Base-by-base conservation (phyloP, 2,888 invertebrate genomes). In the Dicyrtoma fusca region DNA sequence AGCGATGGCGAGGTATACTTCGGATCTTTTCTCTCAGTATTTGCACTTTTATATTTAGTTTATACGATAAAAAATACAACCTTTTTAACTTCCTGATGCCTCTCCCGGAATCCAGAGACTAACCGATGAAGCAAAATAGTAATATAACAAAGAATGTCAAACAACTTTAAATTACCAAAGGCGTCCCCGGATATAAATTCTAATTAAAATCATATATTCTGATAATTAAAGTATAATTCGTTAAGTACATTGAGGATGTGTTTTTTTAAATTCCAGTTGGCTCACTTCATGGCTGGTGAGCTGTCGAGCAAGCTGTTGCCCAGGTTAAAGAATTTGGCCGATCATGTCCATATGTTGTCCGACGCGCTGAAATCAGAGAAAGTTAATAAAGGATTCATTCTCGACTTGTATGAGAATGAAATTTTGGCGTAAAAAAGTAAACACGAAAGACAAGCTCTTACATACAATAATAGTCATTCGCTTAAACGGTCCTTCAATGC, bases 321-420 rank as follows among this genome's bases (percentile, higher is more conserved):
- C n/a, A 70, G 75, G 13, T 71, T 80, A 42, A 77, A 79, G 69
- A 72, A 76, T 69, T 61, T 79, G 51, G 74, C 79, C 19, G 75
- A 76, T 19, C 75, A 80, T 55, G 76, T 77, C 45, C 75, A 77
- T 51, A 70, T 73, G 4, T 59, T 79, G n/a, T 5, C 69, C 0
- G 49, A 75, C 21, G 65, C 72, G 0, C 17, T 63, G 34, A 66
- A 69, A 10, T 21, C 66, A 2, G 34, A 42, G 14, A 1, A 14
- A 6, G 72, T 34, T 34, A 34, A 75, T 42, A 14, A 26, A 17
- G 66, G 69, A 1, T 75, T 75, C 25, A 76, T 75, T 26, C 51
- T 80, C 53, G 73, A 79, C 68, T 72, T 75, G 17, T 80, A 76
- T 57, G 80, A 80, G 68, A 74, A 73, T n/a, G 74, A 80, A 72